Evolutionary conservation across 2,797 vertebrate species (phyloP).

Genomic region (Trichosurus vulpecula): DNA sequence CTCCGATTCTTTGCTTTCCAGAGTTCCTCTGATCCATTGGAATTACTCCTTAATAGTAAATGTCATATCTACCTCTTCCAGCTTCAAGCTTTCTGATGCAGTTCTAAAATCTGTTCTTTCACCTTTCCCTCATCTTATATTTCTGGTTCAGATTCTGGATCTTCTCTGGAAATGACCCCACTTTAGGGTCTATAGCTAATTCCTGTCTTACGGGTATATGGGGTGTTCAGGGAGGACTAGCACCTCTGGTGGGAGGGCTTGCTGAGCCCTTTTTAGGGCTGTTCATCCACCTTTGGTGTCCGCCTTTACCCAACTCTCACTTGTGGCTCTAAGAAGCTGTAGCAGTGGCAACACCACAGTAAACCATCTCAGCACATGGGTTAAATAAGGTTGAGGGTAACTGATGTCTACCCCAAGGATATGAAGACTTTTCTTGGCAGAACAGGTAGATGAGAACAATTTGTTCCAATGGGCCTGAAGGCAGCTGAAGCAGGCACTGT

Average conservation of each 20-base stretch:
- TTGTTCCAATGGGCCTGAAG: not conserved
- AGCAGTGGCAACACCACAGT: not conserved
- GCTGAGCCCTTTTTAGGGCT: not conserved
- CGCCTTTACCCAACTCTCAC: not conserved
- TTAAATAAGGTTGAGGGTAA: not conserved
- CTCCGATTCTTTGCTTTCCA: not conserved
- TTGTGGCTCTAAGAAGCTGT: not conserved
- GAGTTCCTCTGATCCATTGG: not conserved
- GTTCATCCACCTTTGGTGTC: not conserved
- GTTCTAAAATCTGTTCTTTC: not conserved
- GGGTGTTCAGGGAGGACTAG: not conserved
- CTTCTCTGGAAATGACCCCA: not conserved
- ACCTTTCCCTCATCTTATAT: not conserved
- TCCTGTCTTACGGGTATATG: not conserved
- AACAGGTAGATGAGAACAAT: not conserved
- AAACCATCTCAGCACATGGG: not conserved
- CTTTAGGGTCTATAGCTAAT: not conserved
- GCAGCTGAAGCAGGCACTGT: not conserved
- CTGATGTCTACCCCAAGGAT: not conserved
- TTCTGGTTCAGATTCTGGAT: not conserved
- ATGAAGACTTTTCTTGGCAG: not conserved
- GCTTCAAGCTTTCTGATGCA: not conserved
- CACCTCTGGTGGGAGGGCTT: not conserved
- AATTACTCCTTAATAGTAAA: not conserved
- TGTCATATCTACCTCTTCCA: not conserved